Conservation (phyloP, 2,113 vertebrate species). For the Sclerurus mexicanus region DNA sequence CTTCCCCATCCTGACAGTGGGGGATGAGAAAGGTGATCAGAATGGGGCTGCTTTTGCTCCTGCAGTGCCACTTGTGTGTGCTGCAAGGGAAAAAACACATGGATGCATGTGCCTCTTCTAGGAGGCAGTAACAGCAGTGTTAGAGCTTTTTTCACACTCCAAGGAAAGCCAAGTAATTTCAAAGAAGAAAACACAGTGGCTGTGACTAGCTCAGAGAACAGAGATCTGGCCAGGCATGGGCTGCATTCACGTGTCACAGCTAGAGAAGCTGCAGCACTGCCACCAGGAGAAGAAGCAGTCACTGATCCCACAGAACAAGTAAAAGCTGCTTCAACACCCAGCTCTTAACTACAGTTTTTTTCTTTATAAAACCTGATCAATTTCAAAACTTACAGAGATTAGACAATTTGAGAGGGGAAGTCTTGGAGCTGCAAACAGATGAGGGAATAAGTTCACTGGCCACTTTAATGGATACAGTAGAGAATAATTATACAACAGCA, state of each 20-base stretch:
- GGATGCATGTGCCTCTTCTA: background rate
- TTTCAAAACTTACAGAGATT: background rate
- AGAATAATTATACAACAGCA: background rate
- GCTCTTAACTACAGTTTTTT: background rate
- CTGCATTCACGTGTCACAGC: background rate
- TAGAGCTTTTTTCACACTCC: background rate
- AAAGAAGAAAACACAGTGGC: background rate
- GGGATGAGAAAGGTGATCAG: background rate
- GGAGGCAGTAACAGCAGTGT: background rate
- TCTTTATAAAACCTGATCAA: background rate
- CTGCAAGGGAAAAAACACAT: background rate
- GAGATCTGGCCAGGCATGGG: background rate
- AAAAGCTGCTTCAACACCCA: background rate
- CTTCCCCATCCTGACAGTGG: accelerated
- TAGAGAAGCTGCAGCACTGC: background rate
- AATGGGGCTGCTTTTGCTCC: background rate
- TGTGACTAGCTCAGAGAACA: background rate
- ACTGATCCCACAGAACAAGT: background rate
- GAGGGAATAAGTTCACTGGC: background rate
- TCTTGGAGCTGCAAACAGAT: background rate
- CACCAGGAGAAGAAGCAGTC: background rate
- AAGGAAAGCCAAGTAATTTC: background rate
- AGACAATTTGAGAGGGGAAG: background rate
- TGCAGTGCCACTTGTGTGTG: background rate
- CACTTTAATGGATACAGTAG: background rate